Evolutionary conservation across 2,888 invertebrate species (phyloP), one percentile per base, ranked within the genome.

Genomic region (Sarcophaga rosellei): DNA sequence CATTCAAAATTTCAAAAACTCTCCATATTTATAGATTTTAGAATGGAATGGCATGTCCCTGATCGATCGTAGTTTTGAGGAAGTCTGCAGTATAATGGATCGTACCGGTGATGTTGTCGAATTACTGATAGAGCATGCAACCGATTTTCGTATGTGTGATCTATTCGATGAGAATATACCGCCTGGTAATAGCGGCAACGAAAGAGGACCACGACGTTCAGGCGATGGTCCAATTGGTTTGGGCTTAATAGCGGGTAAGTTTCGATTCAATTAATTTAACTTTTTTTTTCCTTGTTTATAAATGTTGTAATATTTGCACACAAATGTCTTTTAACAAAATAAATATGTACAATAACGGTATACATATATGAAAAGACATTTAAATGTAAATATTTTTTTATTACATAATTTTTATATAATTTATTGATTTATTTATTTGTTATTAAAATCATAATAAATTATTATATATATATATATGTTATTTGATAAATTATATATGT

Each of bases 31-130:
- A 1, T 81, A 96, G 96, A 97, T 99, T 78, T 94, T 98, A 86
- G 98, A 98, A 93, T 98, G 98, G 98, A 96, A 97, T 88, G 97
- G 98, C 0, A 96, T 98, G 85, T 96, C 97, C 0, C 94, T 99
- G 85, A 96, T 97, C 72, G 98, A 98, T 94, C 96, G 97, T 89
- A 98, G 97, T 89, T 98, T 98, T 92, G 98, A 99, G 92, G 98
- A 98, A 92, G 97, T 98, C 61, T 96, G 97, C 91, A 96, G 97
- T 83, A 97, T 98, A 89, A 96, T 98, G 95, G 98, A 98, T 92
- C 95, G 96, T 82, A 96, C 97, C 57, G 97, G 97, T 2, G 98
- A 98, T 92, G 95, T 95, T 85, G 97, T 97, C 2, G 98, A 98
- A 90, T 94, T 98, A 85, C 94, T 97, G 72, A 97, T 98, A 77